A percentile compares a stretch with the other conserved stretches of the same genome.
Evolutionary conservation across 1,140 invertebrate genomes (phyloP).

Genomic region (Agrilus planipennis): DNA sequence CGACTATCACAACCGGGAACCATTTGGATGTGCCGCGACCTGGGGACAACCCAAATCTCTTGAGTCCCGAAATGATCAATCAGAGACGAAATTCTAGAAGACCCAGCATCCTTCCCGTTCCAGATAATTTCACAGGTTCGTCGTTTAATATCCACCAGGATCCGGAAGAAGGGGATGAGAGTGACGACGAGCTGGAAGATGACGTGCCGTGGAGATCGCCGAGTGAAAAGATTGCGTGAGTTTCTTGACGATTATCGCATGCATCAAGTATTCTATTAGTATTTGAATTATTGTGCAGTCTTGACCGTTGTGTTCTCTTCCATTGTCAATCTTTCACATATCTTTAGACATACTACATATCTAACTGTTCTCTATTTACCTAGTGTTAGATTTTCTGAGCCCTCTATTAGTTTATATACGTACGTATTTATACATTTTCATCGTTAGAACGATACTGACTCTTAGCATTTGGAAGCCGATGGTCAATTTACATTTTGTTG

Average conservation of each 20-base stretch:
- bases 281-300: slow-evolving; percentile 6
- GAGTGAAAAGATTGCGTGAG: slow-evolving; percentile 83
- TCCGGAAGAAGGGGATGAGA: slow-evolving; percentile 63
- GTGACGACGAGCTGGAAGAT: slow-evolving; percentile 78
- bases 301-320: too few species aligned
- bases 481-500: too few species aligned
- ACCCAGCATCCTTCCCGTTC: slow-evolving; percentile 76
- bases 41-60: slow-evolving; percentile 64
- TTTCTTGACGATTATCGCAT: slow-evolving; percentile 17
- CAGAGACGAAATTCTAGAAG: slow-evolving; percentile 68
- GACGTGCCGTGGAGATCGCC: slow-evolving; percentile 81
- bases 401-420: too few species aligned
- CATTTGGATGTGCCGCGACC: slow-evolving; percentile 63
- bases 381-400: too few species aligned
- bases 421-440: too few species aligned
- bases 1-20: slow-evolving; percentile 54
- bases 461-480: too few species aligned
- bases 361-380: too few species aligned
- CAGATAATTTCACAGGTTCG: slow-evolving; percentile 73
- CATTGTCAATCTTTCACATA: too few species aligned
- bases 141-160: slow-evolving; percentile 60
- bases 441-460: too few species aligned
- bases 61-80: slow-evolving; percentile 65
- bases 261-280: slow-evolving; percentile 1
- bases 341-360: too few species aligned